Percentiles rank a stretch among this genome's conserved stretches.
phyloP scores from a whole-genome alignment of 2,113 vertebrate species.

The Nesogale talazaci region DNA sequence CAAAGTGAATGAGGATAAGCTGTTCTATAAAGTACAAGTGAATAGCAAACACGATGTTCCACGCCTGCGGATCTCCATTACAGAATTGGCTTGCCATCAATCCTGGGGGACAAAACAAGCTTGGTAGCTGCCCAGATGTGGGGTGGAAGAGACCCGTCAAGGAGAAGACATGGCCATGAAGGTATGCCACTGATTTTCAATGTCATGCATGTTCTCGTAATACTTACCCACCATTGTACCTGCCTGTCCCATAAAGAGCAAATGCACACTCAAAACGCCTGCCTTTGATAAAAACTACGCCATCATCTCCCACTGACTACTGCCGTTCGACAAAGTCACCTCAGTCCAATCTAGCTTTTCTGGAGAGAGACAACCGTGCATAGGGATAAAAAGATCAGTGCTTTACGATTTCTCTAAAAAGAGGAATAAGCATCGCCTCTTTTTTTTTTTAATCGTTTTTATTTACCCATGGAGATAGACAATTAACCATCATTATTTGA shows the following conservation, averaged over 20 bases:
- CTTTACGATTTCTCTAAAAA: neutral
- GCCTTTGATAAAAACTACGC: constrained; percentile 84
- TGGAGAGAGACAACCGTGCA: neutral
- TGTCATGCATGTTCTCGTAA: neutral
- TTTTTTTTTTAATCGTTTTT: constrained; percentile 11
- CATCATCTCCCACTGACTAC: constrained; percentile 88
- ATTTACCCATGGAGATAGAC: constrained; percentile 2
- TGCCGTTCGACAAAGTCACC: constrained; percentile 78
- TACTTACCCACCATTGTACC: neutral
- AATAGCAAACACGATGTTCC: neutral
- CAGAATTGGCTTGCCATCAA: neutral
- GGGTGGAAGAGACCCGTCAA: neutral
- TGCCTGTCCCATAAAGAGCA: neutral
- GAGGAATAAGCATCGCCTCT: constrained; percentile 1
- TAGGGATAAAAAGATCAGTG: neutral
- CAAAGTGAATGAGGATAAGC: neutral
- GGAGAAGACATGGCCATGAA: neutral
- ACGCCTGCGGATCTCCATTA: neutral
- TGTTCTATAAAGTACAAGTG: neutral
- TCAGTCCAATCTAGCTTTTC: constrained; percentile 15
- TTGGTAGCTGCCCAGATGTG: neutral
- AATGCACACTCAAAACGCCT: neutral
- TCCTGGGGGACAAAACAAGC: neutral
- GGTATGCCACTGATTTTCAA: neutral
- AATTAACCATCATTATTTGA: constrained; percentile 5